Conservation (phyloP, 2,113 vertebrate species). For the Megaceryle torquata region DNA sequence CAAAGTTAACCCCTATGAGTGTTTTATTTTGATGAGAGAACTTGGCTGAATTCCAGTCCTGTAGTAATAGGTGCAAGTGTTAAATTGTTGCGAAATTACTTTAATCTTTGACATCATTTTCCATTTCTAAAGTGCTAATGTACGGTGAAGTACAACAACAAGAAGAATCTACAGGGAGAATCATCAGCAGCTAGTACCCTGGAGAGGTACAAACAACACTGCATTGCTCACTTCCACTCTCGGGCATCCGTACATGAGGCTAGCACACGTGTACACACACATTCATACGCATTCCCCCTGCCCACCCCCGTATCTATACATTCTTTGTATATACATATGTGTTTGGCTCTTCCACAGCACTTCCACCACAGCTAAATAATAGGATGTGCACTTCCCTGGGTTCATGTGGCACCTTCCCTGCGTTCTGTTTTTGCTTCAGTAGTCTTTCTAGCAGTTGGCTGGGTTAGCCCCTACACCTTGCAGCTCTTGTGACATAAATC, state of each 20-base stretch:
- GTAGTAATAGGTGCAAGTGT: neutral
- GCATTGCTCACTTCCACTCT: neutral
- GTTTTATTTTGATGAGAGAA: neutral
- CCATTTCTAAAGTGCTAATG: constrained; percentile 55
- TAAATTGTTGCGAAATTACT: constrained; percentile 50
- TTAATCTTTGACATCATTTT: constrained; percentile 67
- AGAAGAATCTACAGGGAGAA: neutral
- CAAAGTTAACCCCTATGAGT: neutral
- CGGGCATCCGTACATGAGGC: neutral
- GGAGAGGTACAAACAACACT: neutral
- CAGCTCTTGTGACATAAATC: neutral
- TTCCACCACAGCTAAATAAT: neutral
- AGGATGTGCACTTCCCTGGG: neutral
- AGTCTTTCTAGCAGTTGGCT: neutral
- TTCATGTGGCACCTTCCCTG: neutral
- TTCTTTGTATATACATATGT: neutral
- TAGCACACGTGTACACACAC: neutral
- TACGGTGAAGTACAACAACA: constrained; percentile 40
- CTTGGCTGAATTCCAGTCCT: neutral
- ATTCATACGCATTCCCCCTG: neutral
- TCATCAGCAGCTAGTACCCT: neutral
- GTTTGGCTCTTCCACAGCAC: neutral
- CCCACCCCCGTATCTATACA: constrained; percentile 30
- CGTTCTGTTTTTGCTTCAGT: neutral
- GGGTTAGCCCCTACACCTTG: neutral